Evolutionary conservation across 2,797 vertebrate species (phyloP).

Genomic region (Tolypeutes matacus): DNA sequence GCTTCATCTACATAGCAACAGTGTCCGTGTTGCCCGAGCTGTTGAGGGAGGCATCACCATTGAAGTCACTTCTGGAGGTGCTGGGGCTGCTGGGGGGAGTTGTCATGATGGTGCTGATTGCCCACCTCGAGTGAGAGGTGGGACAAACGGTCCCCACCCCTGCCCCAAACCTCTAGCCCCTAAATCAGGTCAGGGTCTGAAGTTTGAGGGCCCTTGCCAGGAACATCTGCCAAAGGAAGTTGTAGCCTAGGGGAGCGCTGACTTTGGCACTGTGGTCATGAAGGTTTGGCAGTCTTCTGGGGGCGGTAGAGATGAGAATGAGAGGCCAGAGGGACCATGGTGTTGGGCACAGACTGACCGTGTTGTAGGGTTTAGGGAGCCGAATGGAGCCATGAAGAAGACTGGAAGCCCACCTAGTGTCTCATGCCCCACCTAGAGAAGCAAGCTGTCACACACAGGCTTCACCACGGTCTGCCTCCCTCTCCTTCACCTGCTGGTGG

Average conservation of each 20-base stretch:
- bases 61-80: slow-evolving; percentile 94
- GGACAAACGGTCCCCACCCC: background rate
- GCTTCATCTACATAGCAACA: slow-evolving; percentile 96
- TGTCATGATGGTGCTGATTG: slow-evolving; percentile 96
- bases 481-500: background rate
- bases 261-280: slow-evolving; percentile 6
- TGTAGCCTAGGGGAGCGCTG: background rate
- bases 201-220: background rate
- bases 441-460: no score
- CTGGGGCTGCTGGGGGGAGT: slow-evolving; percentile 93
- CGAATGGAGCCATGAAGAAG: slow-evolving; percentile 19
- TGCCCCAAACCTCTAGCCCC: background rate
- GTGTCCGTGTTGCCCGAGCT: slow-evolving; percentile 95
- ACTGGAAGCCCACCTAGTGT: background rate
- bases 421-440: background rate
- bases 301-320: slow-evolving; percentile 2
- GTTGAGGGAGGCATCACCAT: slow-evolving; percentile 91
- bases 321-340: slow-evolving; percentile 48
- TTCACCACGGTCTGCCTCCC: background rate
- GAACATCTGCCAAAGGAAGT: background rate
- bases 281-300: slow-evolving; percentile 2
- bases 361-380: background rate
- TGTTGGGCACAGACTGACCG: background rate
- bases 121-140: slow-evolving; percentile 91
- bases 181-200: background rate